Conservation (phyloP, 2,797 vertebrate species). For the Myotis findleyi region DNA sequence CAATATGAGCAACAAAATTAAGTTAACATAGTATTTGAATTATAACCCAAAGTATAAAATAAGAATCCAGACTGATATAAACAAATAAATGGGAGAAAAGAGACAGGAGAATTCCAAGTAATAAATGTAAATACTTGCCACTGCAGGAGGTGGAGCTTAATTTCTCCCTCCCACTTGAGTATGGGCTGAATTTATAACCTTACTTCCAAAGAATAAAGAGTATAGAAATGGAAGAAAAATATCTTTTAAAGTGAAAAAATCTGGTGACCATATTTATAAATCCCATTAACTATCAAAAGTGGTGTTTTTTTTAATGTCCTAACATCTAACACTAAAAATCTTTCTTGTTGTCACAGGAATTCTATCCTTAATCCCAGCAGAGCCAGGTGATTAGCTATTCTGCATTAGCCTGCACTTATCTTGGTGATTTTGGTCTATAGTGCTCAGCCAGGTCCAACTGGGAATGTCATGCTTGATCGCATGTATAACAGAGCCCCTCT, state of each 20-base stretch:
- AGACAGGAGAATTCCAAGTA: slow-evolving; percentile 3
- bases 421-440: not conserved
- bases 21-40: not conserved
- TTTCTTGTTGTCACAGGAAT: not conserved
- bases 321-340: not conserved
- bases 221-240: not conserved
- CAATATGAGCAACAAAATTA: slow-evolving; percentile 10
- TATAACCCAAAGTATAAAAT: slow-evolving; percentile 42
- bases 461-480: not conserved
- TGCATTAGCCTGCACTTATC: not conserved
- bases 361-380: not conserved
- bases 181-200: not conserved
- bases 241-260: not conserved
- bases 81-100: not conserved
- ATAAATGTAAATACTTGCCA: not conserved
- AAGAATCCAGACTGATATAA: not conserved
- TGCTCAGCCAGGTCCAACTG: not conserved
- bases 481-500: not conserved
- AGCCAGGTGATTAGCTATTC: not conserved
- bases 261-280: not conserved
- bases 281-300: not conserved
- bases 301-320: not conserved
- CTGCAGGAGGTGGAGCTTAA: not conserved
- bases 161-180: not conserved
- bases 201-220: not conserved